phyloP scores from a whole-genome alignment of 2,888 invertebrate species.

The Selenia dentaria region DNA sequence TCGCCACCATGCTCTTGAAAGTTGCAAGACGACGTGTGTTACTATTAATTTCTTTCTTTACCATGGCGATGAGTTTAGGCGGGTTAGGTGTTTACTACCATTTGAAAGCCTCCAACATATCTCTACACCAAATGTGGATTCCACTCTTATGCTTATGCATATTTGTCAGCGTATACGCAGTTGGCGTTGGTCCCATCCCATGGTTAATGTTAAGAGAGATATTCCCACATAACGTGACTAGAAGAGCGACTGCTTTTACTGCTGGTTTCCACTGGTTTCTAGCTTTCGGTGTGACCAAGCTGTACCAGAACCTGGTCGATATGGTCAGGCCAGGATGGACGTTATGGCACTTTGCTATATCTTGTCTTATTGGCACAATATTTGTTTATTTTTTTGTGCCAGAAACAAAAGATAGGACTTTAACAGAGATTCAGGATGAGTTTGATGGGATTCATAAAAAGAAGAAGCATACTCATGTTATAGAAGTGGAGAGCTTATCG shows the following conservation, averaged over 20 bases:
- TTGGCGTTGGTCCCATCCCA: conserved; percentile 89
- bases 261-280: conserved; percentile 88
- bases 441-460: conserved; percentile 74
- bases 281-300: conserved; percentile 86
- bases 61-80: conserved; percentile 83
- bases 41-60: conserved; percentile 84
- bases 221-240: conserved; percentile 86
- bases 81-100: conserved; percentile 78
- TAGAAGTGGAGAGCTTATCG: conserved; percentile 70
- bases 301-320: conserved; percentile 85
- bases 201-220: conserved; percentile 89
- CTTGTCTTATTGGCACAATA: conserved; percentile 83
- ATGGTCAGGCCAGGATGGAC: conserved; percentile 85
- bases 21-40: conserved; percentile 85
- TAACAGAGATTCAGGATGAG: conserved; percentile 82
- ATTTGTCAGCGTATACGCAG: conserved; percentile 85
- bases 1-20: conserved; percentile 85
- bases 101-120: conserved; percentile 51
- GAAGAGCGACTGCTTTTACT: conserved; percentile 87
- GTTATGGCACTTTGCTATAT: conserved; percentile 87
- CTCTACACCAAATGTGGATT: conserved; percentile 69
- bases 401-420: conserved; percentile 86
- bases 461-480: conserved; percentile 72
- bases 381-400: conserved; percentile 88
- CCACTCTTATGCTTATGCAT: conserved; percentile 83